A percentile compares a stretch with the other conserved stretches of the same genome.
These are phyloP conservation scores for Scelioninae gen. 2 DNA, from an alignment of 2,888 invertebrate species.

Conservation along the genomic window DNA sequence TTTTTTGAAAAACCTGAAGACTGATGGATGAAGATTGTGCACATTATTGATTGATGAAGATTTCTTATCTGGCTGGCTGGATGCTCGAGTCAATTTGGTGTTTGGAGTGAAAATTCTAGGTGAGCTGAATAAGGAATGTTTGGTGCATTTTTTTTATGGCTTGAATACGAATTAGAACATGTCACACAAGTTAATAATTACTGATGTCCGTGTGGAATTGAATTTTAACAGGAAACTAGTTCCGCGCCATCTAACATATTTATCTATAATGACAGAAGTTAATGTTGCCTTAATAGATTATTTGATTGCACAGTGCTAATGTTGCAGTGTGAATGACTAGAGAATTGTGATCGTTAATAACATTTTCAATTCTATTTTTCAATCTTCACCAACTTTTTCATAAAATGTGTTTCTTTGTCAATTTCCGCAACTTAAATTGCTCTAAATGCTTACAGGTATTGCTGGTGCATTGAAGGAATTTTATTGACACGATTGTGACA, in stretches of 20 bases:
- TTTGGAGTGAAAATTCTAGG: slow-evolving; percentile 63
- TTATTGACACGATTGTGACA: too few species aligned
- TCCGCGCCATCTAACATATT: background rate
- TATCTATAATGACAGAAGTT: background rate
- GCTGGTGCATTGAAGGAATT: background rate
- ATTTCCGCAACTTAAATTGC: too few species aligned
- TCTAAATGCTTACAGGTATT: background rate
- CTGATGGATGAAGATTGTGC: slow-evolving; percentile 63
- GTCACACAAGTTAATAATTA: slow-evolving; percentile 24
- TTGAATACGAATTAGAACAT: slow-evolving; percentile 46
- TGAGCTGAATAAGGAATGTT: slow-evolving; percentile 63
- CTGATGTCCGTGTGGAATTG: slow-evolving; percentile 15
- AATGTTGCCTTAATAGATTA: background rate
- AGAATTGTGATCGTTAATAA: too few species aligned
- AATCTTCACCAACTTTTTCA: too few species aligned
- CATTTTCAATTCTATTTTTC: too few species aligned
- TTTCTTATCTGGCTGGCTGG: slow-evolving; percentile 61
- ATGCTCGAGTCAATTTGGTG: slow-evolving; percentile 61
- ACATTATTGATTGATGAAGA: slow-evolving; percentile 60
- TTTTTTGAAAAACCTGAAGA: slow-evolving; percentile 59
- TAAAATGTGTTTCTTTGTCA: too few species aligned
- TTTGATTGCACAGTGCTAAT: background rate
- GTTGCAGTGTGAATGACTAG: background rate
- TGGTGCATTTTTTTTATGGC: slow-evolving; percentile 54
- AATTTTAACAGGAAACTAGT: background rate